Percentiles rank a stretch among this genome's conserved stretches.
phyloP scores from a whole-genome alignment of 2,113 vertebrate species.

The Coptodon bakossiorum region DNA sequence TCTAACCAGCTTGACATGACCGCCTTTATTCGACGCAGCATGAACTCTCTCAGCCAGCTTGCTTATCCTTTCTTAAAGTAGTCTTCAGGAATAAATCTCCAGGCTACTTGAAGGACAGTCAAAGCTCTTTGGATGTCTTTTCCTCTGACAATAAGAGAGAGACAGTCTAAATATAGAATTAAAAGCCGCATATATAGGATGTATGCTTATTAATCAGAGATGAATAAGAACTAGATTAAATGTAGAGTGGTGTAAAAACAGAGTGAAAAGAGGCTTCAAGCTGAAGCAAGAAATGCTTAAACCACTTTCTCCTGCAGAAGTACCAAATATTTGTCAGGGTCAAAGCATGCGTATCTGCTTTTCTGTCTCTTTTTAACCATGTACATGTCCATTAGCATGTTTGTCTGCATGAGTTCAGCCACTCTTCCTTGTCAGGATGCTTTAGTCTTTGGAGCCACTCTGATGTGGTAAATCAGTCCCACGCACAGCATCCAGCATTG shows the following conservation, averaged over 20 bases:
- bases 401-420: neutral
- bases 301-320: neutral
- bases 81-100: neutral
- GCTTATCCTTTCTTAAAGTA: neutral
- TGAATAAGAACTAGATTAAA: neutral
- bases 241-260: neutral
- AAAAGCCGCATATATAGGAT: neutral
- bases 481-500: conserved; percentile 4
- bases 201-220: neutral
- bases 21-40: neutral
- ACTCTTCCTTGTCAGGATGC: neutral
- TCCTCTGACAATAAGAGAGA: neutral
- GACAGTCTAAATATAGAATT: neutral
- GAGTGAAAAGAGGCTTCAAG: neutral
- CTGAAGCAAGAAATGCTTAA: neutral
- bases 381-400: neutral
- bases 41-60: neutral
- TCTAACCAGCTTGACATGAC: neutral
- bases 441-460: neutral
- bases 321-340: neutral
- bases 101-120: neutral
- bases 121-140: neutral
- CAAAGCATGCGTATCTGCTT: neutral
- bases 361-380: neutral
- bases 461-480: conserved; percentile 31